Conservation (phyloP, 2,113 vertebrate species). For the Phylloscopus trochilus region DNA sequence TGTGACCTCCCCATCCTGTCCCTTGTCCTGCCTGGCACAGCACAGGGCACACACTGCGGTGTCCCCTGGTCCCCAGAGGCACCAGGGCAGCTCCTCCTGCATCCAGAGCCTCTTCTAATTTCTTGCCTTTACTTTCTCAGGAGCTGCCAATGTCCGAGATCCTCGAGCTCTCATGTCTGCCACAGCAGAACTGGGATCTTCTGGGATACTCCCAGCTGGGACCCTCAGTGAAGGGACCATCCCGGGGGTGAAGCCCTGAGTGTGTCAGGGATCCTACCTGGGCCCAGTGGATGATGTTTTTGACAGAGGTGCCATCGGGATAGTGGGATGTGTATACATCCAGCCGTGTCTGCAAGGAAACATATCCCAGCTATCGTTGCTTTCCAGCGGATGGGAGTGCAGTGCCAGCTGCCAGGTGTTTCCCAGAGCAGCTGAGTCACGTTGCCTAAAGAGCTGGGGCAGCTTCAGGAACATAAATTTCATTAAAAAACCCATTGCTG, state of each 20-base stretch:
- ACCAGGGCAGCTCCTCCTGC: background rate
- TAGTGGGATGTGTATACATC: conserved; percentile 88
- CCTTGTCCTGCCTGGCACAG: background rate
- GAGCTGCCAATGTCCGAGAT: background rate
- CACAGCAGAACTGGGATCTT: background rate
- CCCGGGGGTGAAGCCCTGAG: background rate
- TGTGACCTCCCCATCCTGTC: background rate
- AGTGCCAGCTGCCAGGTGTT: background rate
- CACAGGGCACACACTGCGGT: accelerated
- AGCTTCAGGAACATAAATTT: background rate
- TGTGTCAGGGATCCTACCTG: conserved; percentile 76
- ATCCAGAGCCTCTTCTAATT: background rate
- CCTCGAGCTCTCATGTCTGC: accelerated
- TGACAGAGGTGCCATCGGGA: conserved; percentile 85
- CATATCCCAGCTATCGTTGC: background rate
- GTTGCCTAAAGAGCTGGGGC: background rate
- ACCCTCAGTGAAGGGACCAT: background rate
- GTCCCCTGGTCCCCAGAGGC: background rate
- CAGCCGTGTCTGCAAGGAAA: conserved; percentile 80
- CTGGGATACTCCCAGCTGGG: too few species aligned
- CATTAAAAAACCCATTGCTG: background rate
- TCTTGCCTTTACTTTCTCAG: background rate
- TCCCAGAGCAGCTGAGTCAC: background rate
- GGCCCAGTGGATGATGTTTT: conserved; percentile 89
- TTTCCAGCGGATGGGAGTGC: accelerated